A percentile compares a stretch with the other conserved stretches of the same genome.
phyloP scores from a whole-genome alignment of 53 echinoderm and acorn worm species.

The Stichopus horrens region DNA sequence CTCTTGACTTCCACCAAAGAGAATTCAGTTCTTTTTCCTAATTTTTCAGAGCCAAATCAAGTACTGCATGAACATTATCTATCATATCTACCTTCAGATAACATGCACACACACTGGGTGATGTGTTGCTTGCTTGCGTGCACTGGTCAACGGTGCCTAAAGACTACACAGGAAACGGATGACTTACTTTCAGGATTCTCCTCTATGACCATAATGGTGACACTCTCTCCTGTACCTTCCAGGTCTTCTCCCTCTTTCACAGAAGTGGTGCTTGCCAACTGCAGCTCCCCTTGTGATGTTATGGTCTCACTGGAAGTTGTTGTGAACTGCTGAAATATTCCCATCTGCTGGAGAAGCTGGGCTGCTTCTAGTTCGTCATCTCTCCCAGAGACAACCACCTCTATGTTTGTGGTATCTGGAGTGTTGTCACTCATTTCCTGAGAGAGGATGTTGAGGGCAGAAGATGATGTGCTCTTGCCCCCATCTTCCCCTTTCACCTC shows the following conservation, averaged over 20 bases:
- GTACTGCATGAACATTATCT: too few relatives aligned
- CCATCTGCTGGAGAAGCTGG: slow-evolving; percentile 46
- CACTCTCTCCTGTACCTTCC: slow-evolving; percentile 14
- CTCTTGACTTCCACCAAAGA: too few relatives aligned
- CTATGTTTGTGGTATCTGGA: not conserved
- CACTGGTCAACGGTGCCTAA: not conserved
- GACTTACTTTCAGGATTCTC: slow-evolving; percentile 28
- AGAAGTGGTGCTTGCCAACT: not conserved
- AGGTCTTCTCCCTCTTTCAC: not conserved
- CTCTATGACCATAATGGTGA: slow-evolving; percentile 43
- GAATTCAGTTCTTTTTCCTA: not conserved
- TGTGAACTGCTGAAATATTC: slow-evolving; percentile 34
- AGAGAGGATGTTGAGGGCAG: not conserved
- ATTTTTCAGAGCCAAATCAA: not conserved
- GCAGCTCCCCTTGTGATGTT: not conserved
- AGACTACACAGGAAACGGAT: not conserved
- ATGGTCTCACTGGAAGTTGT: not conserved
- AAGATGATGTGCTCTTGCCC: not conserved
- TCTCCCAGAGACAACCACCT: slow-evolving; percentile 19
- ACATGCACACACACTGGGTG: too few relatives aligned
- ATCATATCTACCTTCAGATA: too few relatives aligned
- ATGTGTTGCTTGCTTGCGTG: not conserved
- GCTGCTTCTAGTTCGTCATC: slow-evolving; percentile 45
- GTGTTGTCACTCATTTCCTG: not conserved
- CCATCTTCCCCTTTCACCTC: not conserved